Percentiles rank a stretch among this genome's conserved stretches.
These are phyloP conservation scores for Sogatella furcifera DNA, from an alignment of 1,140 invertebrate species.

Conservation along the genomic window DNA sequence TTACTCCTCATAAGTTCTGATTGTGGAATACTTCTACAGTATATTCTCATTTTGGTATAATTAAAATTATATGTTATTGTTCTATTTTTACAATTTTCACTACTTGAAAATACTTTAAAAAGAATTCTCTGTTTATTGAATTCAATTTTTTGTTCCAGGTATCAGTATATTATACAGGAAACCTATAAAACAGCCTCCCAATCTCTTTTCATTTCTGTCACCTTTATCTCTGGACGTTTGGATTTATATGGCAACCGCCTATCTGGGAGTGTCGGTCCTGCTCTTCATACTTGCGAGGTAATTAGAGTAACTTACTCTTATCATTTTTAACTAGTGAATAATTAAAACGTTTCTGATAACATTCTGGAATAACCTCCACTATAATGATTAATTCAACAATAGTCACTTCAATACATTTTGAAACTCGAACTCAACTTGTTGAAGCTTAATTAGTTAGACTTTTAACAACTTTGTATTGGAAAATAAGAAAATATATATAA, in stretches of 20 bases:
- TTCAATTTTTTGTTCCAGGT: constrained; percentile 32
- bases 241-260: constrained; percentile 93
- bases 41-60: no score
- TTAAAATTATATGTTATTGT: no score
- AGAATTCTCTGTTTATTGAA: no score
- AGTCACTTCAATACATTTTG: neutral
- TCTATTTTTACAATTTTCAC: no score
- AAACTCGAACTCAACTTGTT: neutral
- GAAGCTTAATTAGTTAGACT: no score
- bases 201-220: constrained; percentile 88
- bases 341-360: no score
- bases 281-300: constrained; percentile 87
- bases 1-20: no score
- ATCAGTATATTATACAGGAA: constrained; percentile 89
- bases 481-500: no score
- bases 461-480: no score
- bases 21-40: no score
- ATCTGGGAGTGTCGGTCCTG: constrained; percentile 84
- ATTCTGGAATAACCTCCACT: no score
- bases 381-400: neutral
- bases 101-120: no score
- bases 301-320: constrained; percentile 3
- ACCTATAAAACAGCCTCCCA: constrained; percentile 80
- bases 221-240: constrained; percentile 88
- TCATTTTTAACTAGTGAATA: neutral